phyloP scores from a whole-genome alignment of 2,797 vertebrate genomes.

The Pterois miles region DNA sequence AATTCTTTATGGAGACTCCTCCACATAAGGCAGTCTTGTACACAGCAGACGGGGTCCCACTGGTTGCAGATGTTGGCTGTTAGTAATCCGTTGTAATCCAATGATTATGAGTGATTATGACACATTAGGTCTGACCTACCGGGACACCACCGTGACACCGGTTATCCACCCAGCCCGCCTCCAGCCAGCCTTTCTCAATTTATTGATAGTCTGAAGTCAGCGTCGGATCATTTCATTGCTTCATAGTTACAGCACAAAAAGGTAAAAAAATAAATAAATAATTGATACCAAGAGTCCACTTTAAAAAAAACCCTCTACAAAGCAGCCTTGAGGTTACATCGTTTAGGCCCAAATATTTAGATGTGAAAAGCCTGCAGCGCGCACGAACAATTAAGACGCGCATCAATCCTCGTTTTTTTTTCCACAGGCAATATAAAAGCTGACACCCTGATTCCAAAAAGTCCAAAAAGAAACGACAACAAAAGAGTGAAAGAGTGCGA shows the following conservation, averaged over 20 bases:
- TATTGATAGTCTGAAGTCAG: constrained; percentile 22
- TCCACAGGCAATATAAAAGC: constrained; percentile 74
- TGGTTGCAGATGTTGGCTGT: constrained; percentile 65
- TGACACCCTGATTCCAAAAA: constrained; percentile 79
- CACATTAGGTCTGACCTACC: constrained; percentile 62
- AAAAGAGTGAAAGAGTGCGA: constrained; percentile 86
- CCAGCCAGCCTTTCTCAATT: constrained; percentile 26
- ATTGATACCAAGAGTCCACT: constrained; percentile 28
- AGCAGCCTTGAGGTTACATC: constrained; percentile 53
- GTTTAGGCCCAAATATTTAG: constrained; percentile 67
- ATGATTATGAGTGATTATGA: constrained; percentile 71
- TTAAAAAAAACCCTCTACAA: not conserved
- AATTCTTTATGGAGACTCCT: constrained; percentile 16
- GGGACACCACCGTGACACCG: constrained; percentile 46
- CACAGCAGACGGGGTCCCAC: constrained; percentile 50
- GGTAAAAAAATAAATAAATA: not conserved
- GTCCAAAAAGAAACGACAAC: constrained; percentile 84
- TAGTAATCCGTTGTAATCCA: constrained; percentile 77
- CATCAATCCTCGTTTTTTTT: constrained; percentile 69
- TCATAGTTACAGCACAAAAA: constrained; percentile 25
- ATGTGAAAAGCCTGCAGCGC: constrained; percentile 38
- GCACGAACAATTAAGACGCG: constrained; percentile 59
- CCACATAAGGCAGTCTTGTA: constrained; percentile 8
- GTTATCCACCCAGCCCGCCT: constrained; percentile 27
- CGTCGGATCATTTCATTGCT: constrained; percentile 40